A percentile compares a stretch with the other conserved stretches of the same genome.
These are phyloP conservation scores for Mamestra configurata DNA, from an alignment of 1,140 invertebrate genomes.

Conservation along the genomic window DNA sequence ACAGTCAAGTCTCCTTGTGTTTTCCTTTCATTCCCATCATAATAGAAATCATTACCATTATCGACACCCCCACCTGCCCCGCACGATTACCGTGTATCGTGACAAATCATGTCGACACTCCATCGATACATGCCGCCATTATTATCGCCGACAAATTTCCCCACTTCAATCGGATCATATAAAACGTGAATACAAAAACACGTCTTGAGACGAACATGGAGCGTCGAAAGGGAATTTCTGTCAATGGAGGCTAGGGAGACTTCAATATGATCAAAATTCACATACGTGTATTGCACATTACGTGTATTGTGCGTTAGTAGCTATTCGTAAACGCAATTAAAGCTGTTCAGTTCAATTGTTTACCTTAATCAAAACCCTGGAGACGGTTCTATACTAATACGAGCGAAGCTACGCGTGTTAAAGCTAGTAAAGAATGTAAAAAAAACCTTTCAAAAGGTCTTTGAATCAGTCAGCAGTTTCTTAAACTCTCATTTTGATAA, in stretches of 20 bases:
- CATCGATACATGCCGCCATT: background rate
- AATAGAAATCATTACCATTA: constrained; percentile 41
- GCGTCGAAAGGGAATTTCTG: background rate
- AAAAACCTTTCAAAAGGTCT: too few species aligned
- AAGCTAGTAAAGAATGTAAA: too few species aligned
- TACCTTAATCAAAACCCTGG: too few species aligned
- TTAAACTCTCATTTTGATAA: too few species aligned
- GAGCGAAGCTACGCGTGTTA: too few species aligned
- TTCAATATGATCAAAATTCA: background rate
- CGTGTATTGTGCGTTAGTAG: too few species aligned
- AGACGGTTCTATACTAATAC: too few species aligned
- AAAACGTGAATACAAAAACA: constrained; percentile 29
- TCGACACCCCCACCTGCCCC: constrained; percentile 12
- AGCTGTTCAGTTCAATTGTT: too few species aligned
- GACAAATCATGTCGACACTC: constrained; percentile 20
- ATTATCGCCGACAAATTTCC: background rate
- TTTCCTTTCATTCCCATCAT: constrained; percentile 12
- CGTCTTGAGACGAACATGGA: background rate
- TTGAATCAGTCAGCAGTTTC: too few species aligned
- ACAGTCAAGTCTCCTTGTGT: background rate
- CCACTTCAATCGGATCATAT: constrained; percentile 26
- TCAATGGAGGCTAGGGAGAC: background rate
- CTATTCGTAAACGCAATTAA: too few species aligned
- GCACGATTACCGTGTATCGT: background rate
- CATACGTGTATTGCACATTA: too few species aligned